A percentile compares a stretch with the other conserved stretches of the same genome.
These are phyloP conservation scores for Punctoribates punctum DNA, from an alignment of 2,888 invertebrate species.

Conservation along the genomic window DNA sequence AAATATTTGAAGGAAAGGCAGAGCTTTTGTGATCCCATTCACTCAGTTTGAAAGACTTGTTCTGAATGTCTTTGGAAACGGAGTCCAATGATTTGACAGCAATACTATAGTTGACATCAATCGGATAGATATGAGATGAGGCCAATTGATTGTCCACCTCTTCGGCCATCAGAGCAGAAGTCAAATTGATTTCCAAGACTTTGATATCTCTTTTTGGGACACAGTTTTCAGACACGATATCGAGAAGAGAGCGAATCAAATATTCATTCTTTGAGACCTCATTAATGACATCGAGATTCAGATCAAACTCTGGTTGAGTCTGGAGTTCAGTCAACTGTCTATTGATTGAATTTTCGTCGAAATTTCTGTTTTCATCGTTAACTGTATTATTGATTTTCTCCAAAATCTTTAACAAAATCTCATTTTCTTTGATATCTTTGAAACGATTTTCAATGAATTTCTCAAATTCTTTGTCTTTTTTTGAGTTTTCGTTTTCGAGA, in stretches of 20 bases:
- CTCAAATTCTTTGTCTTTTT: background rate
- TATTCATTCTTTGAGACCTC: constrained; percentile 46
- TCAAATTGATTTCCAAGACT: constrained; percentile 62
- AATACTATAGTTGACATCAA: constrained; percentile 61
- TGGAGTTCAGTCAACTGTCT: background rate
- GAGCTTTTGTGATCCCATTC: background rate
- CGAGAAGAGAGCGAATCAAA: constrained; percentile 57
- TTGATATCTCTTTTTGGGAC: constrained; percentile 65
- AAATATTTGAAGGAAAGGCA: background rate
- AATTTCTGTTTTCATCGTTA: no score
- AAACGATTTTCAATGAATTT: no score
- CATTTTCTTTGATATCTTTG: no score
- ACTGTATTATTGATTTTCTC: no score
- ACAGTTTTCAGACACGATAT: constrained; percentile 73
- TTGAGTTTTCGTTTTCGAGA: background rate
- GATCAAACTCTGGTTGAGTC: constrained; percentile 43
- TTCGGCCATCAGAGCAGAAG: background rate
- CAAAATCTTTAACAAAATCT: no score
- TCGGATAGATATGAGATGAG: constrained; percentile 40
- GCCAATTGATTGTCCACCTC: constrained; percentile 19
- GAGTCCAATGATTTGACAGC: constrained; percentile 49
- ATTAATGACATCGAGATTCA: constrained; percentile 49
- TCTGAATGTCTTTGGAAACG: background rate
- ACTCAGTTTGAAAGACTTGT: background rate
- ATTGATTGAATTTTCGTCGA: no score